phyloP scores from a whole-genome alignment of 2,888 invertebrate species.

The Acleris laterana region DNA sequence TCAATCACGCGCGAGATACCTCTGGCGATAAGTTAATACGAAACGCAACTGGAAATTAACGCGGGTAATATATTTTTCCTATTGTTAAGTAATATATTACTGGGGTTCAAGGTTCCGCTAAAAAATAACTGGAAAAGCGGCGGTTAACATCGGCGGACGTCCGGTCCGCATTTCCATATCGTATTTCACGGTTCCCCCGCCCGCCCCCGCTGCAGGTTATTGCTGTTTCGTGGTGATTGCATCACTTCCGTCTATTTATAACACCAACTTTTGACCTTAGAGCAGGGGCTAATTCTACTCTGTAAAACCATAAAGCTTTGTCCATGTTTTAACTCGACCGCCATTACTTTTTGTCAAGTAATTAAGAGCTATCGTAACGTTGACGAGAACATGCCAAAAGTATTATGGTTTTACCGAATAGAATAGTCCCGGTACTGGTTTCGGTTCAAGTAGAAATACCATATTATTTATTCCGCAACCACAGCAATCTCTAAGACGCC shows the following conservation, averaged over 20 bases:
- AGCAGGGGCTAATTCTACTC: no score
- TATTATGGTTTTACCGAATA: no score
- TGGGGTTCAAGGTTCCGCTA: slow-evolving; percentile 58
- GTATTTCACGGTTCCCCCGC: slow-evolving; percentile 50
- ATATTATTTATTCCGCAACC: no score
- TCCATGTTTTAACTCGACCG: no score
- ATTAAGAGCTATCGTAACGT: no score
- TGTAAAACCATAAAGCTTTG: no score
- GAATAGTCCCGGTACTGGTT: no score
- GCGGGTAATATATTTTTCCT: slow-evolving; percentile 36
- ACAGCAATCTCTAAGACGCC: no score
- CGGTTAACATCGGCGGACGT: slow-evolving; percentile 61
- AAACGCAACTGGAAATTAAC: slow-evolving; percentile 34
- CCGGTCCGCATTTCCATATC: slow-evolving; percentile 68
- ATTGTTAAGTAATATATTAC: slow-evolving; percentile 43
- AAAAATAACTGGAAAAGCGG: slow-evolving; percentile 50
- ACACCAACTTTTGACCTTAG: background rate
- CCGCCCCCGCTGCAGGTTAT: slow-evolving; percentile 20
- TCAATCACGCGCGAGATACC: slow-evolving; percentile 24
- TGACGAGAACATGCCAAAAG: no score
- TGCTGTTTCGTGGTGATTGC: slow-evolving; percentile 10
- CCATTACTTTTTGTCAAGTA: no score
- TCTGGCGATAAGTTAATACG: slow-evolving; percentile 28
- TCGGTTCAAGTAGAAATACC: no score
- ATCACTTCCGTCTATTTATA: slow-evolving; percentile 19